Conservation (phyloP, 2,113 vertebrate genomes). For the Hyperopisus bebe region DNA sequence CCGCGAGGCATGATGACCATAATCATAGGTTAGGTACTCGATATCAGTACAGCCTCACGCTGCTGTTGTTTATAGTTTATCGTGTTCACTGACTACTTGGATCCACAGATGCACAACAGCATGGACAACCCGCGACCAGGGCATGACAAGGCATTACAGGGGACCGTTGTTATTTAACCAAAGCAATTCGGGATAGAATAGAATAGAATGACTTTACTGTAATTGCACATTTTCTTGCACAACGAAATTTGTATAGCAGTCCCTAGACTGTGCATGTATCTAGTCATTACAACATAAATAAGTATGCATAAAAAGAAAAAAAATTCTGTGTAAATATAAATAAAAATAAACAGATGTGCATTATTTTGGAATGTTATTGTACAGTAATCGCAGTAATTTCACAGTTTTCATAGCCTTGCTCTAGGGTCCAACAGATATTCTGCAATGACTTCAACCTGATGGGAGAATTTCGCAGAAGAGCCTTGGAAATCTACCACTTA, state of each 20-base stretch:
- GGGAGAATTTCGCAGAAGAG: neutral
- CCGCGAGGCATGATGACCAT: neutral
- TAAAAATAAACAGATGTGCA: too few relatives aligned
- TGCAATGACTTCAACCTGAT: neutral
- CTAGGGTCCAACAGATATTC: neutral
- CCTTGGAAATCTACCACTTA: neutral
- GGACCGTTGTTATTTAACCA: neutral
- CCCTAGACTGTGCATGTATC: too few relatives aligned
- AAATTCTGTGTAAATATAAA: too few relatives aligned
- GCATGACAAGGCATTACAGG: neutral
- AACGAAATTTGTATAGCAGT: too few relatives aligned
- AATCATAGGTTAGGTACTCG: neutral
- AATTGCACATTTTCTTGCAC: too few relatives aligned
- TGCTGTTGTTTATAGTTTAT: neutral
- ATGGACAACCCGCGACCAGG: neutral
- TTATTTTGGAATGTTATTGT: too few relatives aligned
- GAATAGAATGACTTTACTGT: too few relatives aligned
- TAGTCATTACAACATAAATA: too few relatives aligned
- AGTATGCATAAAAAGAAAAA: too few relatives aligned
- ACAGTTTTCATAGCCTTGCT: neutral
- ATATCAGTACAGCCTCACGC: neutral
- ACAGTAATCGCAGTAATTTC: too few relatives aligned
- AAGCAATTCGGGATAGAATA: neutral
- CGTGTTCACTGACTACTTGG: neutral
- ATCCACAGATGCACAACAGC: neutral